phyloP scores from a whole-genome alignment of 2,888 invertebrate species.

The Mesorhabditis belari region DNA sequence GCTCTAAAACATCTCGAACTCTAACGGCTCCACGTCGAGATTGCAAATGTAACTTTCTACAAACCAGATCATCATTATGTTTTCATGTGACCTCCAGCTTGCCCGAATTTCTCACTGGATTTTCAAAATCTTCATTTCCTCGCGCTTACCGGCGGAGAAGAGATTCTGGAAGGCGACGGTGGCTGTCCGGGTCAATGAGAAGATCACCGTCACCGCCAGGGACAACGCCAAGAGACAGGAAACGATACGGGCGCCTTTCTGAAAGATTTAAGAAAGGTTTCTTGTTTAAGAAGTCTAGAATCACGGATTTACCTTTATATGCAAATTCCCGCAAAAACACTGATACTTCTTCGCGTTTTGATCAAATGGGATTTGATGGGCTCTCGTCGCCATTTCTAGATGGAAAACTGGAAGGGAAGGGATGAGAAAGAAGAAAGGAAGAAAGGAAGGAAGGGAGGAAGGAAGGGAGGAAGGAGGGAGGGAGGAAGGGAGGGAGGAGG shows the following conservation, averaged over 20 bases:
- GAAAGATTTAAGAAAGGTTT: slow-evolving; percentile 4
- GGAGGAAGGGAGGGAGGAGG: too few species aligned
- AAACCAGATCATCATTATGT: too few species aligned
- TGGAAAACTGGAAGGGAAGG: too few species aligned
- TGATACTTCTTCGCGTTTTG: slow-evolving; percentile 38
- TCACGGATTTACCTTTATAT: slow-evolving; percentile 21
- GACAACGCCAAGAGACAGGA: slow-evolving; percentile 25
- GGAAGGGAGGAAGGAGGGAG: too few species aligned
- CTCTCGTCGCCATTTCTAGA: slow-evolving; percentile 14
- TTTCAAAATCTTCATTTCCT: neutral
- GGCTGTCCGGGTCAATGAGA: slow-evolving; percentile 32
- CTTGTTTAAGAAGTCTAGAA: neutral
- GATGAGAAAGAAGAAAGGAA: too few species aligned
- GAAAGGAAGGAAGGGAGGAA: too few species aligned
- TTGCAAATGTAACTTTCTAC: neutral
- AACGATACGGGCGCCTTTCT: slow-evolving; percentile 34
- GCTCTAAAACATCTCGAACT: too few species aligned
- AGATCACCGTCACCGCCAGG: slow-evolving; percentile 30
- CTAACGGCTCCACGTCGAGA: neutral
- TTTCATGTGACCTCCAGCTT: too few species aligned
- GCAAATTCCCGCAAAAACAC: slow-evolving; percentile 27
- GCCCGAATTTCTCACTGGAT: too few species aligned
- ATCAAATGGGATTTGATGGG: slow-evolving; percentile 28
- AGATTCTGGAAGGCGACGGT: slow-evolving; percentile 19
- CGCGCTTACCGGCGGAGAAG: neutral